phyloP scores from a whole-genome alignment of 2,888 invertebrate genomes.

The Lomographa bimaculata region DNA sequence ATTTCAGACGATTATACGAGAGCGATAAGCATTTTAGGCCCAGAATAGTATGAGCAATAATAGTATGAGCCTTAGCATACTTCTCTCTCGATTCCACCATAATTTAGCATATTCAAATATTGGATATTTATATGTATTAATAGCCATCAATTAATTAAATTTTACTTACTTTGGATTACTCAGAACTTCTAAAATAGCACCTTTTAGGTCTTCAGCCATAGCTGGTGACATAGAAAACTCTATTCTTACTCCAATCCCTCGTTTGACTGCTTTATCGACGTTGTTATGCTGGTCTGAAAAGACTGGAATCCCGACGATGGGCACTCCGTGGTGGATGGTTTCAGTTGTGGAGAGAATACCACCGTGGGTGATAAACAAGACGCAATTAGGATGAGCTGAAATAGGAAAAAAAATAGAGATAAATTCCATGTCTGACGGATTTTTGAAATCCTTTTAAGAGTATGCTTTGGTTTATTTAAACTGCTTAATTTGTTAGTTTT shows the following conservation, averaged over 20 bases:
- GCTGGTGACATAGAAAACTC: slow-evolving; percentile 30
- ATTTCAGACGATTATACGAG: too few species aligned
- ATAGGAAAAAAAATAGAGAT: slow-evolving; percentile 15
- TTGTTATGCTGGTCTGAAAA: slow-evolving; percentile 58
- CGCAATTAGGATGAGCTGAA: slow-evolving; percentile 52
- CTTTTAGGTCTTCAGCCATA: slow-evolving; percentile 30
- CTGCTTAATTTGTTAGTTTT: too few species aligned
- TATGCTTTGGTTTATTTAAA: too few species aligned
- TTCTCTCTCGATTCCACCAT: too few species aligned
- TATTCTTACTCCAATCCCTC: slow-evolving; percentile 50
- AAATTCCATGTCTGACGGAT: too few species aligned
- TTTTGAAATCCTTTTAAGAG: too few species aligned
- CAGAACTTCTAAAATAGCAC: slow-evolving; percentile 48
- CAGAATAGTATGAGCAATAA: too few species aligned
- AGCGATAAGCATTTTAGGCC: too few species aligned
- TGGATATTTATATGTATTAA: too few species aligned
- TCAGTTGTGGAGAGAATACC: slow-evolving; percentile 41
- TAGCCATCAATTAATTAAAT: too few species aligned
- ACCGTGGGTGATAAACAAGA: slow-evolving; percentile 2
- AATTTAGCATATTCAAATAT: too few species aligned
- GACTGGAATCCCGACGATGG: slow-evolving; percentile 56
- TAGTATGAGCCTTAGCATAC: too few species aligned
- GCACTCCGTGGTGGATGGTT: slow-evolving; percentile 51
- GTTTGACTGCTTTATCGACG: slow-evolving; percentile 44
- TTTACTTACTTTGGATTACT: slow-evolving; percentile 45